Evolutionary conservation across 2,797 vertebrate genomes (phyloP).

Genomic region (Propithecus deckenii): DNA sequence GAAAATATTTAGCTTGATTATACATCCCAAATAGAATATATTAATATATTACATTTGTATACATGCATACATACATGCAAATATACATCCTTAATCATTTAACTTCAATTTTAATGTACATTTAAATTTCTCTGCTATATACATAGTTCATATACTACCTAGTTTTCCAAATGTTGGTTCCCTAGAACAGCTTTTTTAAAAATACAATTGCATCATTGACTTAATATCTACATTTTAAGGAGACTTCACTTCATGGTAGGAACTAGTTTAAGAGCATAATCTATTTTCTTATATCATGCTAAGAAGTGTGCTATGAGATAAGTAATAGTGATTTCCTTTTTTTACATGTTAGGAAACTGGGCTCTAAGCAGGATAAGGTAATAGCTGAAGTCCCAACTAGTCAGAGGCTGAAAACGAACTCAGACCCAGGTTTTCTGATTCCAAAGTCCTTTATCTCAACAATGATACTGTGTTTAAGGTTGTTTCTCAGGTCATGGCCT

Average conservation of each 20-base stretch:
- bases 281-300: background rate
- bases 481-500: background rate
- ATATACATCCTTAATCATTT: background rate
- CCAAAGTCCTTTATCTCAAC: background rate
- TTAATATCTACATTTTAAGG: background rate
- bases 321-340: fast-evolving
- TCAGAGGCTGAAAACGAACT: background rate
- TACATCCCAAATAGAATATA: background rate
- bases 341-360: background rate
- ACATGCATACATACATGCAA: background rate
- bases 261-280: background rate
- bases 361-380: background rate
- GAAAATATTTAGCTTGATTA: background rate
- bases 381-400: background rate
- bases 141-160: background rate
- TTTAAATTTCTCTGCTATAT: background rate
- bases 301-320: background rate
- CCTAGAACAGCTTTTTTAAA: background rate
- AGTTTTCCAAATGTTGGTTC: background rate
- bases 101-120: background rate
- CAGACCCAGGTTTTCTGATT: background rate
- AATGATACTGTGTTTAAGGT: background rate
- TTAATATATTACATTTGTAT: background rate
- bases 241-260: background rate
- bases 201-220: background rate